These are phyloP conservation scores for Gymnosoma rotundatum DNA, from an alignment of 2,888 invertebrate genomes.

Conservation along the genomic window DNA sequence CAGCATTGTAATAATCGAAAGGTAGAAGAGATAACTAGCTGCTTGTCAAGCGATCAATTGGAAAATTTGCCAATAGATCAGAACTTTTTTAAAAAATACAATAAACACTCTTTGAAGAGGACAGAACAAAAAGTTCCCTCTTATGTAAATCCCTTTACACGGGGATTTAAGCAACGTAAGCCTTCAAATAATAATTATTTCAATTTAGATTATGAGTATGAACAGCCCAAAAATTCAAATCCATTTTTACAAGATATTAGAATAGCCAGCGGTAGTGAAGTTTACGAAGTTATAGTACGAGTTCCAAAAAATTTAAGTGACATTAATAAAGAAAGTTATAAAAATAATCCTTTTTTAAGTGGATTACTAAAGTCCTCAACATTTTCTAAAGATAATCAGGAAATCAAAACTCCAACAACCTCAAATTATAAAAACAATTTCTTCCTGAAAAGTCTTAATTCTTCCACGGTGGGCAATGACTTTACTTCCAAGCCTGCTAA, in stretches of 20 bases:
- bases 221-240: constrained; percentile 52
- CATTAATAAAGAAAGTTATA: neutral
- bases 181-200: neutral
- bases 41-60: constrained; percentile 71
- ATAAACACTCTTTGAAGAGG: neutral
- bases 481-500: constrained; percentile 5
- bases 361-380: neutral
- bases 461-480: neutral
- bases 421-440: constrained; percentile 66
- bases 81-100: neutral
- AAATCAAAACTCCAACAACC: constrained; percentile 12
- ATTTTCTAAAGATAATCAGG: neutral
- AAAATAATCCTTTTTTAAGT: neutral
- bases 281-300: neutral
- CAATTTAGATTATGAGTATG: neutral
- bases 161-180: constrained; percentile 3
- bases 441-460: no score
- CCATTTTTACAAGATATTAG: constrained; percentile 58
- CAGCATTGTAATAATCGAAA: constrained; percentile 83
- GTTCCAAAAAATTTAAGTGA: neutral
- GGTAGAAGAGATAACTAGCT: constrained; percentile 68
- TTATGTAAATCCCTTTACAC: constrained; percentile 58
- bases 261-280: neutral
- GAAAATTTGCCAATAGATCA: constrained; percentile 67
- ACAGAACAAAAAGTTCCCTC: neutral